Base-by-base conservation (phyloP, 2,797 vertebrate genomes). In the Danio jaintianensis region DNA sequence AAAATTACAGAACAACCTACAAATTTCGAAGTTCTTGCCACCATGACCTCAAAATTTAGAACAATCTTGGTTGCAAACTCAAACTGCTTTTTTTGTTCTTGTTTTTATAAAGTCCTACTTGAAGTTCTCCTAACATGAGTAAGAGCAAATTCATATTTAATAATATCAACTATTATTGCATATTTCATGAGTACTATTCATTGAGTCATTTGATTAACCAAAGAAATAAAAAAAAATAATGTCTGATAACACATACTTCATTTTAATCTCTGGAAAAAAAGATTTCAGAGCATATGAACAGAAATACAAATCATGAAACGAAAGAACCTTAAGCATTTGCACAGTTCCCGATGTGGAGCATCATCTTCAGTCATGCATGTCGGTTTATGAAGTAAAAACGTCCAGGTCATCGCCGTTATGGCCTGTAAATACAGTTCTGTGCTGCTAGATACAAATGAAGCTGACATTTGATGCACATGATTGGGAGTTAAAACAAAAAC, bases 181-280 rank as follows among this genome's bases (percentile, higher is more conserved):
- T 29, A 29, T 29, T 29, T 29, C 29, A 1, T 29, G 1, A 29
- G 29, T 29, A 29, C 29, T 29, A 29, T 29, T 29, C 1, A 29
- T 29, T 29, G 29, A 29, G 29, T 29, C 29, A 29, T 1, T 29
- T 29, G 29, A 3, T 3, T 29, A 1, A 52, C 5, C 16, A 6
- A 11, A 1, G 29, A 38, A 38, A 38, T 7, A 13, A 29, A 2
- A 43, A 48, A 69, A 74, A 18, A 52, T 22, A 7, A 20, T 66
- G 8, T 53, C 56, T 10, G 12, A 73, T 62, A 40, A 63, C 12
- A 36, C 61, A 36, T 53, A n/a, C 2, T 70, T 42, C 2, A 47
- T 50, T 79, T 83, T 70, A 70, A 70, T 70, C 47, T 59, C 15
- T 7, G 52, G 16, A 75, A 69, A 70, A 75, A 81, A 78, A 74